Evolutionary conservation across 2,113 vertebrate genomes (phyloP).

Genomic region (Phyllostomus discolor): DNA sequence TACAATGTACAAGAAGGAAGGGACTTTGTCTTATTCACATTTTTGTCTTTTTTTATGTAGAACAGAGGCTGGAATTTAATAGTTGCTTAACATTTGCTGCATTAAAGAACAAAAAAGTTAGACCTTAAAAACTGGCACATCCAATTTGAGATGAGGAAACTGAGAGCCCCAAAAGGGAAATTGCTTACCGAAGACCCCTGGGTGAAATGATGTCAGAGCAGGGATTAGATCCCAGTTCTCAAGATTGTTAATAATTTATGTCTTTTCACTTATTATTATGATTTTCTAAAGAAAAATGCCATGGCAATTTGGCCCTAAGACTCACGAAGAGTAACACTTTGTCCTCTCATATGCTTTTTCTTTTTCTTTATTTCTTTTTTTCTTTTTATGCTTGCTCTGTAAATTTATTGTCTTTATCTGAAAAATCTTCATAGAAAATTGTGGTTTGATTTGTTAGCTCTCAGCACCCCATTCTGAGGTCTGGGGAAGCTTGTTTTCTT

Average conservation of each 20-base stretch:
- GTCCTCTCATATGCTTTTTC: not conserved
- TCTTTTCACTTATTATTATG: not conserved
- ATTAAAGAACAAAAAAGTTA: not conserved
- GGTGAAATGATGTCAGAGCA: not conserved
- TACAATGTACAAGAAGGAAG: not conserved
- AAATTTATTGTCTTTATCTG: no score
- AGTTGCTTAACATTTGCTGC: not conserved
- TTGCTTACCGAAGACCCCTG: not conserved
- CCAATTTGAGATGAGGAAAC: not conserved
- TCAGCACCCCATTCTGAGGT: no score
- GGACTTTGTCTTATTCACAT: not conserved
- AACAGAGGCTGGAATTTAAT: not conserved
- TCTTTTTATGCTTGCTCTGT: no score
- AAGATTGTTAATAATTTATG: not conserved
- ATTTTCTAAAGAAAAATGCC: not conserved
- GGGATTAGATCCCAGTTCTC: not conserved
- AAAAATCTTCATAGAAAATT: no score
- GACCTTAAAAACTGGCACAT: not conserved
- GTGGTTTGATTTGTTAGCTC: no score
- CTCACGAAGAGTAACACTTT: not conserved
- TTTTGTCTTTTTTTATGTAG: not conserved
- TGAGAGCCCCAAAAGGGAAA: not conserved
- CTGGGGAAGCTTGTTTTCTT: no score
- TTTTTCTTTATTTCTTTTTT: no score
- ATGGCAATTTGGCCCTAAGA: not conserved